phyloP scores from a whole-genome alignment of 2,113 vertebrate species.

The Diphyllodes magnificus region DNA sequence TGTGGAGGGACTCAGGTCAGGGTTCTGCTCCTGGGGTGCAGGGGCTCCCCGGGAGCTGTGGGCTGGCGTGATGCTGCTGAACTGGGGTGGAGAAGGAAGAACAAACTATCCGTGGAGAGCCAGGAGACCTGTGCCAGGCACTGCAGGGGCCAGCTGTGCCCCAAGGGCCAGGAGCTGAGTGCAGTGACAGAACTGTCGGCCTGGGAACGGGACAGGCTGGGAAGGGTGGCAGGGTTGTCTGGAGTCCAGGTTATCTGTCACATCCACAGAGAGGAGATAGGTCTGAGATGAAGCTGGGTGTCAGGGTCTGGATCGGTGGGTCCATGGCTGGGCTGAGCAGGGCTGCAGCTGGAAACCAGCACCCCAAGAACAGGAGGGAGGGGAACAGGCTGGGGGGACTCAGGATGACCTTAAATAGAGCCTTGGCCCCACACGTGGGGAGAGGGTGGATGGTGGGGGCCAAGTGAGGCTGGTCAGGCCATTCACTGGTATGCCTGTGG shows the following conservation, averaged over 20 bases:
- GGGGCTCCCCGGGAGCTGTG: fast-evolving
- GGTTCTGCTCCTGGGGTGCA: background rate
- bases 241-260: fast-evolving
- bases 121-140: fast-evolving
- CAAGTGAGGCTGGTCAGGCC: background rate
- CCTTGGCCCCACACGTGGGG: too few relatives aligned
- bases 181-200: too few relatives aligned
- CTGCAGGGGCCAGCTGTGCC: fast-evolving
- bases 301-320: fast-evolving
- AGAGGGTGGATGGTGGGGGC: background rate
- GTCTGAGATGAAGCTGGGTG: background rate
- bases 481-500: fast-evolving
- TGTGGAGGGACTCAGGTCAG: fast-evolving
- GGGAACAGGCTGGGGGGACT: fast-evolving
- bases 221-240: background rate
- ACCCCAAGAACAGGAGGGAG: background rate
- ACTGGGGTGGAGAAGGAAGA: background rate
- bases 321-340: fast-evolving
- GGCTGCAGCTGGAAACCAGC: background rate
- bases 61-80: background rate
- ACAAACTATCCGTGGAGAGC: background rate
- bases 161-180: background rate
- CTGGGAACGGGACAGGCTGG: background rate
- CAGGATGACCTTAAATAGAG: background rate
- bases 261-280: fast-evolving